Base-by-base conservation (phyloP, 2,888 invertebrate species). In the Lymantria dispar region DNA sequence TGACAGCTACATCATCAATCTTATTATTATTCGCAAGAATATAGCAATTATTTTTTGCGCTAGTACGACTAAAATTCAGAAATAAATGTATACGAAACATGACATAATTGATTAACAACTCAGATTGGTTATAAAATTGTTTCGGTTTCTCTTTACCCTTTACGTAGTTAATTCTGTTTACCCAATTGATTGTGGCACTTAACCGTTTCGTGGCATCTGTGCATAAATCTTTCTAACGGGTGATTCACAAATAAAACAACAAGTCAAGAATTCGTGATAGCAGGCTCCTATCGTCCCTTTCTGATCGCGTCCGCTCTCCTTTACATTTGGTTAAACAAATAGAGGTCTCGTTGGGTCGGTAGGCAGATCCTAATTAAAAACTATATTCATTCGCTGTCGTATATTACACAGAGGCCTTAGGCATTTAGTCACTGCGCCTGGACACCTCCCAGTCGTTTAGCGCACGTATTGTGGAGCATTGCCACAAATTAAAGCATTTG, bases 301-400 rank as follows among this genome's bases (percentile, higher is more conserved):
- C 73, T 72, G 79, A 82, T 85, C 79, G 83, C 74, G 73, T 60
- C 64, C 47, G 51, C 70, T 74, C 78, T 78, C 72, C 71, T 70
- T 80, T 79, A 75, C 76, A 74, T 82, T 85, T 74, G 71, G 74
- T 85, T 80, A 83, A 87, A 87, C 86, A 87, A 88, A 87, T 87
- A 87, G 82, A 76, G 76, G 80, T 70, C 77, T 74, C 70, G 77
- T 74, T 68, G 69, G 74, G 72, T 80, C 79, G 83, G 83, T 78
- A 78, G 80, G 82, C 82, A 79, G 85, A 73, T 80, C 78, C 85
- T 86, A 87, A 88, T 89, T 88, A 87, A 87, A 87, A 88, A 85
- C 81, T 85, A 83, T 86, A 85, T 76, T 73, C 80, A 78, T 73
- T 68, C 75, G 74, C 76, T 74, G 77, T 76, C 83, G 81, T 86